Evolutionary conservation across 2,113 vertebrate genomes (phyloP).

Genomic region (Choloepus hoffmanni): DNA sequence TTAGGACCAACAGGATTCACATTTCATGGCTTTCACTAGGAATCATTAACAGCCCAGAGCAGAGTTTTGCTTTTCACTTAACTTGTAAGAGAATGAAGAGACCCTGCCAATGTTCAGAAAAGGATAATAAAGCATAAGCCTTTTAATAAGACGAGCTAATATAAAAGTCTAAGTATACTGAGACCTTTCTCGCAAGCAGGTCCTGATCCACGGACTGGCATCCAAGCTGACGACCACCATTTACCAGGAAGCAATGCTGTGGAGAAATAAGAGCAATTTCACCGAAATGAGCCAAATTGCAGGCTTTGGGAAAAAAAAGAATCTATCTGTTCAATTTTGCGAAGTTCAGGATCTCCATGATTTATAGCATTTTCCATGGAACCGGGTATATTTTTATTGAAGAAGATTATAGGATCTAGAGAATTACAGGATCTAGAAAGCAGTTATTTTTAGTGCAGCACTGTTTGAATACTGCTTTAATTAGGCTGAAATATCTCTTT

Average conservation of each 20-base stretch:
- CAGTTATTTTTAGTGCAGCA: neutral
- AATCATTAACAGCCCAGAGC: conserved; percentile 33
- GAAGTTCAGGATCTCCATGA: neutral
- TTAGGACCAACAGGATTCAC: neutral
- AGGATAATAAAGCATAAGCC: conserved; percentile 79
- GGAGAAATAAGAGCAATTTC: conserved; percentile 29
- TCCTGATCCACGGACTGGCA: conserved; percentile 43
- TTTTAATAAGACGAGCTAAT: conserved; percentile 79
- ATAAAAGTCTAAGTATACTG: conserved; percentile 72
- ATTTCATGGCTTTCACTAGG: conserved; percentile 3
- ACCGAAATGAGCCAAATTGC: neutral
- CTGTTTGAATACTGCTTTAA: neutral
- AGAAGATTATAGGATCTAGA: neutral
- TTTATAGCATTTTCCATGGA: neutral
- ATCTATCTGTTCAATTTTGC: neutral
- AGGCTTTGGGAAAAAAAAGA: neutral
- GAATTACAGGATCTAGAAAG: neutral
- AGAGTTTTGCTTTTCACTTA: conserved; percentile 78
- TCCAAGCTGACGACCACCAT: conserved; percentile 12
- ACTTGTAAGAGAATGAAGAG: conserved; percentile 76
- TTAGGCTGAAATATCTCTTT: neutral
- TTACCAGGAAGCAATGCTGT: neutral
- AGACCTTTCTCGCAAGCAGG: conserved; percentile 78
- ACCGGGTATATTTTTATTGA: neutral
- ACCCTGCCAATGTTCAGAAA: conserved; percentile 74